A percentile compares a stretch with the other conserved stretches of the same genome.
phyloP scores from a whole-genome alignment of 2,888 invertebrate genomes.

The Esperia sulphurella region DNA sequence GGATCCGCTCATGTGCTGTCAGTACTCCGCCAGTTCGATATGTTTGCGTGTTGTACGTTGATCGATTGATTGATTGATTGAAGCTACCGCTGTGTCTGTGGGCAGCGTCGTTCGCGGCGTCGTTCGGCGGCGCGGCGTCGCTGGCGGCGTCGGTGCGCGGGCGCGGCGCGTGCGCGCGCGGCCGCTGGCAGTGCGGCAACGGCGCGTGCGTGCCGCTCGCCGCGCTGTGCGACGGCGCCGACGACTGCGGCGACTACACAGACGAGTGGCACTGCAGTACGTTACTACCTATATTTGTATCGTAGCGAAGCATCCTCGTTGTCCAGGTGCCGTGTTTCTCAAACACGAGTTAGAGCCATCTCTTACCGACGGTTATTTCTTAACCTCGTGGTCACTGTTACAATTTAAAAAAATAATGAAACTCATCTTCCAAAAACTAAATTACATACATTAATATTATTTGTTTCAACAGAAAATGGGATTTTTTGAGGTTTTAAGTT shows the following conservation, averaged over 20 bases:
- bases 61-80: neutral
- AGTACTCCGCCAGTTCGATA: slow-evolving; percentile 24
- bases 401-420: too few species aligned
- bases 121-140: slow-evolving; percentile 68
- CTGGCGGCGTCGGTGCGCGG: slow-evolving; percentile 34
- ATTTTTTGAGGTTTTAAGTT: too few species aligned
- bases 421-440: too few species aligned
- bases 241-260: slow-evolving; percentile 86
- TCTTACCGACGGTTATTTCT: too few species aligned
- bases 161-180: slow-evolving; percentile 45
- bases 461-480: too few species aligned
- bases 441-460: too few species aligned
- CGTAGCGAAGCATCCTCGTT: too few species aligned
- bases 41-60: neutral
- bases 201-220: slow-evolving; percentile 84
- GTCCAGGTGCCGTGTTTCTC: too few species aligned
- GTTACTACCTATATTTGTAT: too few species aligned
- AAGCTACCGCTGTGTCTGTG: neutral
- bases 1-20: slow-evolving; percentile 71
- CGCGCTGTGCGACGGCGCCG: slow-evolving; percentile 85
- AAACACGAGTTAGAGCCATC: too few species aligned
- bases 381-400: too few species aligned
- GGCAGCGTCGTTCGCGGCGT: slow-evolving; percentile 59
- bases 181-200: slow-evolving; percentile 84
- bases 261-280: slow-evolving; percentile 82